phyloP scores from a whole-genome alignment of 2,113 vertebrate genomes.

The Corvus hawaiiensis region DNA sequence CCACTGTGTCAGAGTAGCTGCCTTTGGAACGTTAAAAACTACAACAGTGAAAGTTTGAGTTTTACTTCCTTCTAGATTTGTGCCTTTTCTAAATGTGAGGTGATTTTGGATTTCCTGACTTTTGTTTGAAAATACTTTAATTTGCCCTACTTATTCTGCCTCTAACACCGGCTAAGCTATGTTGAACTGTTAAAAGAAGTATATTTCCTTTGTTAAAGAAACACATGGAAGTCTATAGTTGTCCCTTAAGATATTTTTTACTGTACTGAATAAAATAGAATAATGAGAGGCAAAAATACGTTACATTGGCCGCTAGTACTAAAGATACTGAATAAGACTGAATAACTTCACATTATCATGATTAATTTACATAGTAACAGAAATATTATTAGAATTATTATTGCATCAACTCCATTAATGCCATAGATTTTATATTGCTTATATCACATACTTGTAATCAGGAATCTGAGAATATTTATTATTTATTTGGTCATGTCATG shows the following conservation, averaged over 20 bases:
- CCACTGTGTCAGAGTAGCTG: not conserved
- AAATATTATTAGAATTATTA: not conserved
- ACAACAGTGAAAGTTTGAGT: not conserved
- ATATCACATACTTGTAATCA: not conserved
- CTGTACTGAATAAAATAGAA: not conserved
- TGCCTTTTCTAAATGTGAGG: not conserved
- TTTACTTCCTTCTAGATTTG: not conserved
- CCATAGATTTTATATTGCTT: not conserved
- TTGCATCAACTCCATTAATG: not conserved
- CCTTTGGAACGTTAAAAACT: not conserved
- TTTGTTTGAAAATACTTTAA: not conserved
- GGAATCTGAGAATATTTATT: not conserved
- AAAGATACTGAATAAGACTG: not conserved
- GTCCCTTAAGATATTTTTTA: not conserved
- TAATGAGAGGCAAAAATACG: not conserved
- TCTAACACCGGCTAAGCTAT: not conserved
- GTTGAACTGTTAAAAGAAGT: not conserved
- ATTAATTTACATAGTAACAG: not conserved
- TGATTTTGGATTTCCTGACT: not conserved
- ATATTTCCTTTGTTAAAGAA: not conserved
- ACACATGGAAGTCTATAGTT: not conserved
- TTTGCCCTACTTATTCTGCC: not conserved
- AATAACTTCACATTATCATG: not conserved
- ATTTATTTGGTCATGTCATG: not conserved
- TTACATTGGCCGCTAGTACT: not conserved